These are phyloP conservation scores for Ciconia maguari DNA, from an alignment of 2,113 vertebrate species.

Conservation along the genomic window DNA sequence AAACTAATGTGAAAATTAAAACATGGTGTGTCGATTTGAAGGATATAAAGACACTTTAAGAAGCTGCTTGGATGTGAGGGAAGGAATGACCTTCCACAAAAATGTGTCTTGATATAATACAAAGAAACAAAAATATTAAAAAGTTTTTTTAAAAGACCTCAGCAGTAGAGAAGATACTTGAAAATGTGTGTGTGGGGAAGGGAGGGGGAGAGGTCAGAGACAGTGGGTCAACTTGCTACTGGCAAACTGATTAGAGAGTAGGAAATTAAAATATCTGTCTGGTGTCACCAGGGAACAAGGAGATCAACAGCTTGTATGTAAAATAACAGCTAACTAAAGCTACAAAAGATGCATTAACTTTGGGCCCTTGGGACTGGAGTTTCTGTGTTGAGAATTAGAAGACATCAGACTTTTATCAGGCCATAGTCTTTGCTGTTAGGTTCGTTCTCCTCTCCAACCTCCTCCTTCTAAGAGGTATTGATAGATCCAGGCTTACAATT, in stretches of 20 bases:
- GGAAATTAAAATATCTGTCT: not conserved
- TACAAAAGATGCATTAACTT: not conserved
- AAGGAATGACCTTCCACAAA: not conserved
- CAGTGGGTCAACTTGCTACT: not conserved
- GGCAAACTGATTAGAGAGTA: not conserved
- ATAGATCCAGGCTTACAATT: not conserved
- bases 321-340: not conserved
- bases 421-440: not conserved
- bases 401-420: not conserved
- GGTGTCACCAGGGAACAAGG: not conserved
- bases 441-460: not conserved
- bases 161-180: not conserved
- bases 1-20: not conserved
- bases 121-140: not conserved
- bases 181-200: not conserved
- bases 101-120: not conserved
- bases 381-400: not conserved
- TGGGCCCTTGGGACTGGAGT: not conserved
- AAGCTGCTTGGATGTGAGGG: not conserved
- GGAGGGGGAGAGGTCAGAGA: not conserved
- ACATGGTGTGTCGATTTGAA: not conserved
- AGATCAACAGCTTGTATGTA: not conserved
- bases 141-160: not conserved
- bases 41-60: not conserved
- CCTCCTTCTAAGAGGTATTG: not conserved